Percentiles rank a stretch among this genome's conserved stretches.
Evolutionary conservation across 2,888 invertebrate genomes (phyloP).

Genomic region (Latrodectus elegans): DNA sequence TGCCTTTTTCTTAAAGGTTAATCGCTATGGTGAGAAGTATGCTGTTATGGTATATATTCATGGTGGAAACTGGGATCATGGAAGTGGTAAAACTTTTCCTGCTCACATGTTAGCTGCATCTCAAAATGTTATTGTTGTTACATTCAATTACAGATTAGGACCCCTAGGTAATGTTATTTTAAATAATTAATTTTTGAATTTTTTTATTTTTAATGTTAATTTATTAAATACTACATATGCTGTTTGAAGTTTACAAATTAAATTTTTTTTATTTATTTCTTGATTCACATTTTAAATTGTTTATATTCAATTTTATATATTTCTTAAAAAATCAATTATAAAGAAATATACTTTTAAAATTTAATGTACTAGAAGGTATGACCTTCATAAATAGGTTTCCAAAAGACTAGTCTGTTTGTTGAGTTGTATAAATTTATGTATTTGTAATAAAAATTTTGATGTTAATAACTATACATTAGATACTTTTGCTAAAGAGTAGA

Average conservation of each 20-base stretch:
- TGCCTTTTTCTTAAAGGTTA: slow-evolving; percentile 6
- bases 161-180: slow-evolving; percentile 82
- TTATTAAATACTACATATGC: no score
- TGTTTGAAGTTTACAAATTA: background rate
- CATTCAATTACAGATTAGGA: slow-evolving; percentile 93
- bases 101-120: slow-evolving; percentile 91
- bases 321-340: no score
- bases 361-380: no score
- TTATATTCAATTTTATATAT: no score
- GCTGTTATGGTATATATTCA: slow-evolving; percentile 97
- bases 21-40: slow-evolving; percentile 78
- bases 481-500: no score
- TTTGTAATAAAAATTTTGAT: no score
- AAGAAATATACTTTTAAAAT: no score
- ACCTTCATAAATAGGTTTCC: no score
- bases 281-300: no score
- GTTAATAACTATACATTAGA: no score
- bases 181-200: background rate
- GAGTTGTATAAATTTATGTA: no score
- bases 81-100: slow-evolving; percentile 92
- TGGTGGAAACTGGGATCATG: slow-evolving; percentile 92
- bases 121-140: slow-evolving; percentile 92
- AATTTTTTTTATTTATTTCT: background rate
- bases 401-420: no score
- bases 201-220: background rate